Evolutionary conservation across 2,113 vertebrate genomes (phyloP).

Genomic region (Catharus bicknelli): DNA sequence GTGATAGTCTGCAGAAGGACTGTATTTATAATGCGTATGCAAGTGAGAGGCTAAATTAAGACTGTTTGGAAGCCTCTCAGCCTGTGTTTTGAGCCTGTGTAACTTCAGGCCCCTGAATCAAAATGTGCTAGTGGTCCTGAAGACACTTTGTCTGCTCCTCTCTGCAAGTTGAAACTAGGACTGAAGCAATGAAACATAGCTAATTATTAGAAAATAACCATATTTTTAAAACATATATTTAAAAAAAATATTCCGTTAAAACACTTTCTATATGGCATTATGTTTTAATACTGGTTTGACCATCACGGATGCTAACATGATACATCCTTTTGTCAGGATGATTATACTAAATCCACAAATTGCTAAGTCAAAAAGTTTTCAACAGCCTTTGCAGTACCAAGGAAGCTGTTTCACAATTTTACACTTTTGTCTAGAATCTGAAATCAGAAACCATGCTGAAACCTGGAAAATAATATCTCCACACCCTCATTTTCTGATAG

Average conservation of each 20-base stretch:
- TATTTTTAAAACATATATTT: neutral
- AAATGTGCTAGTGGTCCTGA: neutral
- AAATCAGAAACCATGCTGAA: neutral
- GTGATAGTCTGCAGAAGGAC: neutral
- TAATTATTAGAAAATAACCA: neutral
- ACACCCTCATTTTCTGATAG: neutral
- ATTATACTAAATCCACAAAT: neutral
- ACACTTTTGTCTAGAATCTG: neutral
- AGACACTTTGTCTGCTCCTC: neutral
- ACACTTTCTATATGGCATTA: neutral
- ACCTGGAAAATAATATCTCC: neutral
- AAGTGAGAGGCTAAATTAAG: neutral
- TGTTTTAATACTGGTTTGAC: neutral
- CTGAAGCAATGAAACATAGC: neutral
- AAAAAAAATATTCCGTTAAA: neutral
- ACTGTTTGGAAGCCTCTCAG: neutral
- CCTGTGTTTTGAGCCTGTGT: neutral
- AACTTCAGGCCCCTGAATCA: neutral
- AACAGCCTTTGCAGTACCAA: neutral
- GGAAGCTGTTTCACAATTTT: neutral
- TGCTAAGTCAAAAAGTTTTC: neutral
- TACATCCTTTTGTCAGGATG: neutral
- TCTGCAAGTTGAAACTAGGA: neutral
- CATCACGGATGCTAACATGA: neutral
- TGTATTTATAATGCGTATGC: neutral